Percentiles rank a stretch among this genome's conserved stretches.
phyloP scores from a whole-genome alignment of 2,888 invertebrate species.

The Liopterus haemorrhoidalis region DNA sequence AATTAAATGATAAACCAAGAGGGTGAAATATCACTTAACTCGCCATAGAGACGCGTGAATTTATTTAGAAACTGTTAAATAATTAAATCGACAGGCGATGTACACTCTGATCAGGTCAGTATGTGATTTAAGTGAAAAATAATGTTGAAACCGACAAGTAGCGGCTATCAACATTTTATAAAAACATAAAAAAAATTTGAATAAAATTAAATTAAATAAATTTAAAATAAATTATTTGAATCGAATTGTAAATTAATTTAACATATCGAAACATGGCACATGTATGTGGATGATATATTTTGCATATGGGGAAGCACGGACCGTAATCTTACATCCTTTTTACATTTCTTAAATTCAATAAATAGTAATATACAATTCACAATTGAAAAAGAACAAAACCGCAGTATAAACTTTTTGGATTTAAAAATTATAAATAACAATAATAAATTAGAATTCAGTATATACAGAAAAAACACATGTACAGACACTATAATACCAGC shows the following conservation, averaged over 20 bases:
- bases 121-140: too few species aligned
- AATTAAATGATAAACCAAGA: too few species aligned
- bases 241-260: not conserved
- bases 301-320: not conserved
- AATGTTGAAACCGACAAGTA: too few species aligned
- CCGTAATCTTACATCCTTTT: not conserved
- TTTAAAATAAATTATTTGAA: conserved; percentile 1
- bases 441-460: conserved; percentile 1
- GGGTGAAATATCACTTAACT: too few species aligned
- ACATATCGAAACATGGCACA: not conserved
- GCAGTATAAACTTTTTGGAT: conserved; percentile 1
- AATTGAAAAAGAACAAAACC: not conserved
- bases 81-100: too few species aligned
- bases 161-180: too few species aligned
- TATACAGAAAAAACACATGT: not conserved
- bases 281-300: not conserved
- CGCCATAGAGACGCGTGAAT: too few species aligned
- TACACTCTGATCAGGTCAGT: too few species aligned
- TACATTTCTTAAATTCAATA: conserved; percentile 1
- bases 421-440: not conserved
- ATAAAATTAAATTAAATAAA: too few species aligned
- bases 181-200: too few species aligned
- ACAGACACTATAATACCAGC: conserved; percentile 2
- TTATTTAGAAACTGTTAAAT: too few species aligned
- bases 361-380: conserved; percentile 3